Base-by-base conservation (phyloP, 2,797 vertebrate genomes). In the Channallabes apus region DNA sequence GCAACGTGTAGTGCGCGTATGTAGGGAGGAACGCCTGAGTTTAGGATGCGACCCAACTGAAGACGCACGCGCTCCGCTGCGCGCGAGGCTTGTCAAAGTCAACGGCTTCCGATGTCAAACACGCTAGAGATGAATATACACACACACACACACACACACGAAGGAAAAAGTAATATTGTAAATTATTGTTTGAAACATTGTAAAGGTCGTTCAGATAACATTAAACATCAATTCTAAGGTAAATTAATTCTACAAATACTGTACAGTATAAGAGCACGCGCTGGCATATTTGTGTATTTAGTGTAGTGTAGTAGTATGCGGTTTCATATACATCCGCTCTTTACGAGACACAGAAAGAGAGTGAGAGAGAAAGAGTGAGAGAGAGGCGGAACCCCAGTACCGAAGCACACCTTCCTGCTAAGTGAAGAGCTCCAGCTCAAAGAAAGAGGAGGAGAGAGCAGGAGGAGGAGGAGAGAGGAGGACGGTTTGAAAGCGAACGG, bases 361-460 rank as follows among this genome's bases (percentile, higher is more conserved):
- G n/a, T 27, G 41, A 94, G 94, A 22, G 64, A 88, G 86, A 80
- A 82, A 80, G 17, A 58, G 27, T 94, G 84, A 82, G 80, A 82
- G 54, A 62, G 92, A 90, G 94, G 94, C 93, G 94, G 92, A 84
- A 71, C 87, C 84, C 83, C 83, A 75, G 86, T 87, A 65, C 88
- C 78, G 32, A 72, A 89, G 91, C 93, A 92, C 94, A 96, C 95
- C 95, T 95, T 94, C 95, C 92, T 58, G 5, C 65, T 38, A 41
- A 79, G 58, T 38, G 61, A 64, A 80, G 61, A 46, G 82, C 82
- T 27, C 5, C 15, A 59, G 80, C 27, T 24, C 14, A 38, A 46
- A 73, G 58, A 89, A 90, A 90, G 91, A 89, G 90, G 91, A 93
- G 87, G 92, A 92, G 91, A 89, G 90, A 92, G 78, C 38, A 89